Evolutionary conservation across 2,113 vertebrate species (phyloP), one percentile per base, ranked within the genome.

Genomic region (Plecturocebus donacophilus): DNA sequence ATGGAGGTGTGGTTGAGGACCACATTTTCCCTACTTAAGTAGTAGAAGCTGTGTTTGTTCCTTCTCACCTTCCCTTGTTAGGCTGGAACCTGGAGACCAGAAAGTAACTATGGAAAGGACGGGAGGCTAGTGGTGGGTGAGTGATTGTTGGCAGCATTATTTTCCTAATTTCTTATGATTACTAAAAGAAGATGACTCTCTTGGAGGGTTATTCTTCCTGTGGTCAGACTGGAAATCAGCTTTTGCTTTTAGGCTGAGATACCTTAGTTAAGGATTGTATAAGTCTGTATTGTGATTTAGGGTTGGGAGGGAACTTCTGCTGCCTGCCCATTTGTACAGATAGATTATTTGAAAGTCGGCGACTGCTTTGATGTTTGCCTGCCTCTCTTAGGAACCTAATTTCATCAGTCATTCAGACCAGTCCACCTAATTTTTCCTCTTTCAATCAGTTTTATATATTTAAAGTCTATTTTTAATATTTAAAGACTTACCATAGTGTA

Each of bases 401-500:
- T 70, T 86, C 10, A 76, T 83, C 76, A 83, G 9, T 52, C 14
- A 90, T 93, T 71, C 56, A 71, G 16, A 70, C 61, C 20, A 92
- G 88, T 75, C 35, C 73, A 96, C 85, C 20, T n/a, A 84, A 83
- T 88, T 88, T 68, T 93, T 90, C n/a, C 80, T 94, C 40, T 68
- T 40, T 45, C 35, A 85, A 70, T 70, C 47, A 35, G 54, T 85
- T 81, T 73, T 96, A 93, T 64, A 19, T 66, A 64, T 79, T 95
- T 90, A 25, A 86, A 64, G 64, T 91, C 52, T 93, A 27, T 90
- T 91, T 97, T 93, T 70, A 90, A 45, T 82, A 61, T 86, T 66
- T 96, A 89, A 87, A 79, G 32, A 89, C 38, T 73, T 95, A 38
- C 71, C 85, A 85, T 66, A 81, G 45, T 89, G 61, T 88, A 20